phyloP scores from a whole-genome alignment of 2,797 vertebrate genomes.

The Mustela erminea region DNA sequence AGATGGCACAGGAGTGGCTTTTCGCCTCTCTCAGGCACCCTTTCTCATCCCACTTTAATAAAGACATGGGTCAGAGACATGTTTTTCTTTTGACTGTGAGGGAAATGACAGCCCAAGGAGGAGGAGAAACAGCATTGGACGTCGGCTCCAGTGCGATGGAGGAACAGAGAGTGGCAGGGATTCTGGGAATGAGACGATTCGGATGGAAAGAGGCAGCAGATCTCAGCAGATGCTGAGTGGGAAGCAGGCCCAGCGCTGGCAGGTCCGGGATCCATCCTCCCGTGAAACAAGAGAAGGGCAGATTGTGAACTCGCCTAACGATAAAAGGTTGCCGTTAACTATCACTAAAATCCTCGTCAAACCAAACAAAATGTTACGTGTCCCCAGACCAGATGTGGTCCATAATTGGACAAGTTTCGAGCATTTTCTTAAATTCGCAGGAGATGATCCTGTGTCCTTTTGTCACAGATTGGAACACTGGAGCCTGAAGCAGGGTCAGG shows the following conservation, averaged over 20 bases:
- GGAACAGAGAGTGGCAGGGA: accelerated
- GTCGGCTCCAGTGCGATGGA: accelerated
- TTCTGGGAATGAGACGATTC: neutral
- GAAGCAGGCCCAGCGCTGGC: neutral
- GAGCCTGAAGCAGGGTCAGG: neutral
- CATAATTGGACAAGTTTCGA: neutral
- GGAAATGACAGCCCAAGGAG: no score
- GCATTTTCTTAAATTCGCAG: neutral
- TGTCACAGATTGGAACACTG: neutral
- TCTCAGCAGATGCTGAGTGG: accelerated
- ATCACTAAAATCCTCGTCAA: no score
- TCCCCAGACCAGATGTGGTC: no score
- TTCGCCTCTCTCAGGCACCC: neutral
- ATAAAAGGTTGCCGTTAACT: neutral
- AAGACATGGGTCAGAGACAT: neutral
- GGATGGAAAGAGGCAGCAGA: neutral
- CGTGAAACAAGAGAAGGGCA: neutral
- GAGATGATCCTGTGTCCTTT: neutral
- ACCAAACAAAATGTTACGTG: no score
- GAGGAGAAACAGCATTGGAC: neutral
- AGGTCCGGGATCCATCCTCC: neutral
- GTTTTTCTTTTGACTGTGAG: neutral
- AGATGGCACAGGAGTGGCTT: neutral
- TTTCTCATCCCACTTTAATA: neutral
- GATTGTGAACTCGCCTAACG: no score